Evolutionary conservation across 2,888 invertebrate species (phyloP).

Genomic region (Drosophila quasianomalipes): DNA sequence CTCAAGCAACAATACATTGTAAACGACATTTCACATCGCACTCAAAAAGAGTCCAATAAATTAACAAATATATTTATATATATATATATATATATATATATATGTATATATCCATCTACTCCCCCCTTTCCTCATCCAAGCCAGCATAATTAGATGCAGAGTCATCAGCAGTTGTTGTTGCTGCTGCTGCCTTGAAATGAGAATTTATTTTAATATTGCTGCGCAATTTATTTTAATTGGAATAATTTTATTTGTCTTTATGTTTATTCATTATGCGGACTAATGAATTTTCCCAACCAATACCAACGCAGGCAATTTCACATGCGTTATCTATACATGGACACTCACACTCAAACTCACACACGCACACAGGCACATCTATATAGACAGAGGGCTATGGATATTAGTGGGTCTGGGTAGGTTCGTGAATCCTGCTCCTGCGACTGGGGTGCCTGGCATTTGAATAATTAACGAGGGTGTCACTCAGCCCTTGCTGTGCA

Average conservation of each 20-base stretch:
- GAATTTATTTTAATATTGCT: conserved; percentile 79
- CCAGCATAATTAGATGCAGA: conserved; percentile 67
- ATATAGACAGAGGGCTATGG: conserved; percentile 20
- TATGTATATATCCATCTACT: background rate
- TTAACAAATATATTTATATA: conserved; percentile 6
- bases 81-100: background rate
- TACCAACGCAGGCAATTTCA: conserved; percentile 52
- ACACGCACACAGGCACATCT: conserved; percentile 17
- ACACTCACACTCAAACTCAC: conserved; percentile 25
- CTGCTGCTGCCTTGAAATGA: conserved; percentile 49
- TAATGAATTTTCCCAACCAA: conserved; percentile 76
- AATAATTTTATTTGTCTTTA: conserved; percentile 83
- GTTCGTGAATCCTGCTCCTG: conserved; percentile 62
- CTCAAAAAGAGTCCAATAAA: background rate
- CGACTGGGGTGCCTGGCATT: conserved; percentile 71
- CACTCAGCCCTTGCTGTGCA: conserved; percentile 60
- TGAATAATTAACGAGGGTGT: conserved; percentile 80
- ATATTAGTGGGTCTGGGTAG: conserved; percentile 63
- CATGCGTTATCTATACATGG: conserved; percentile 65
- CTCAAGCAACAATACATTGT: conserved; percentile 59
- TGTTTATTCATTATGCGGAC: conserved; percentile 82
- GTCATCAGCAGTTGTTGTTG: conserved; percentile 45
- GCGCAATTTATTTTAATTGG: conserved; percentile 83
- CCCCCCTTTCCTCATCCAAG: conserved; percentile 27
- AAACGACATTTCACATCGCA: conserved; percentile 7